These are phyloP conservation scores for Pogonomyrmex barbatus DNA, from an alignment of 1,140 invertebrate species.

Conservation along the genomic window DNA sequence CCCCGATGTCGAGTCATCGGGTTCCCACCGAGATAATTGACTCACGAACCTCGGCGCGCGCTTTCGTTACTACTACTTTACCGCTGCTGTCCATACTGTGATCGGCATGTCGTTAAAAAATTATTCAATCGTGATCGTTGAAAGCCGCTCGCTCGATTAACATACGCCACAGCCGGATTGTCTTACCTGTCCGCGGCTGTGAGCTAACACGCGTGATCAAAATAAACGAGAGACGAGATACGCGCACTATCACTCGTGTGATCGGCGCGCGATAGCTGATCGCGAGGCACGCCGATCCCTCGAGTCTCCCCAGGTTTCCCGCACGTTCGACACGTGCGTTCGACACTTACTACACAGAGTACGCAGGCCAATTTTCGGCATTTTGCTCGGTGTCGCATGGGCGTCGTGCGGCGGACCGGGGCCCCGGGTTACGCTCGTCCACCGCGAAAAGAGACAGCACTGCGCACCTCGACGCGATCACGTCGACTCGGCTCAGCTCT, in stretches of 20 bases:
- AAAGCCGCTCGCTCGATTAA: background rate
- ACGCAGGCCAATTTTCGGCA: constrained; percentile 78
- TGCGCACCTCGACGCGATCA: constrained; percentile 72
- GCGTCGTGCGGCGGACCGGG: constrained; percentile 64
- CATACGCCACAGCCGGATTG: background rate
- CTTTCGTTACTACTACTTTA: constrained; percentile 18
- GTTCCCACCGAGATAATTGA: constrained; percentile 23
- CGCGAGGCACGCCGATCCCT: background rate
- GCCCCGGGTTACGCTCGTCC: constrained; percentile 76
- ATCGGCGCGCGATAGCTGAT: background rate
- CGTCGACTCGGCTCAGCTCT: constrained; percentile 63
- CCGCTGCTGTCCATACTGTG: background rate
- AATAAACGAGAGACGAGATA: constrained; percentile 18
- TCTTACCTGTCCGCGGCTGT: background rate
- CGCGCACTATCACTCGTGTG: constrained; percentile 34
- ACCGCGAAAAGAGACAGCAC: constrained; percentile 78
- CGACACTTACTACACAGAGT: constrained; percentile 81
- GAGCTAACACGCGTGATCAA: constrained; percentile 22
- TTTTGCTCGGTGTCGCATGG: constrained; percentile 79
- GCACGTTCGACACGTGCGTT: background rate
- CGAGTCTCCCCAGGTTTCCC: constrained; percentile 2
- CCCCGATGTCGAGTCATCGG: constrained; percentile 5
- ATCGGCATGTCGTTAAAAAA: background rate
- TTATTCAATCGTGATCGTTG: constrained; percentile 27
- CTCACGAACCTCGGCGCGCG: constrained; percentile 8